A percentile compares a stretch with the other conserved stretches of the same genome.
phyloP scores from a whole-genome alignment of 1,140 invertebrate species.

The Holotrichia oblita region DNA sequence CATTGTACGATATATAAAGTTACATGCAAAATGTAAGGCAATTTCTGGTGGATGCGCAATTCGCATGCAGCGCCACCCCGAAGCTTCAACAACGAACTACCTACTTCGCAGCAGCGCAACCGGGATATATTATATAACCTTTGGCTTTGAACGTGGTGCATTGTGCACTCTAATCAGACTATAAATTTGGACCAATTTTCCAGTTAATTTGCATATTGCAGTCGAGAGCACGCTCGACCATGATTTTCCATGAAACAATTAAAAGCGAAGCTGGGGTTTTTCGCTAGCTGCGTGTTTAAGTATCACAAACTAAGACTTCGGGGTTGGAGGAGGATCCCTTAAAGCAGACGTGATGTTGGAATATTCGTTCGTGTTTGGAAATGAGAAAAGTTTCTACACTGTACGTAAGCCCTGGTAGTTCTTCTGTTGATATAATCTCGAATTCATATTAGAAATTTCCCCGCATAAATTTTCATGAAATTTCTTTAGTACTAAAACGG shows the following conservation, averaged over 20 bases:
- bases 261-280: not conserved
- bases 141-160: slow-evolving; percentile 37
- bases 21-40: slow-evolving; percentile 43
- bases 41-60: slow-evolving; percentile 47
- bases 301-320: not conserved
- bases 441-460: not conserved
- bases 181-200: slow-evolving; percentile 38
- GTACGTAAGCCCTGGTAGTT: slow-evolving; percentile 2
- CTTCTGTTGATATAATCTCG: not conserved
- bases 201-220: slow-evolving; percentile 40
- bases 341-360: not conserved
- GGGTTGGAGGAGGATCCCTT: not conserved
- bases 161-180: slow-evolving; percentile 39
- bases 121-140: not conserved
- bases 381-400: slow-evolving; percentile 20
- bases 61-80: slow-evolving; percentile 43
- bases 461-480: slow-evolving; percentile 16
- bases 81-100: slow-evolving; percentile 26
- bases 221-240: not conserved
- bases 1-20: slow-evolving; percentile 25
- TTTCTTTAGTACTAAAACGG: not conserved
- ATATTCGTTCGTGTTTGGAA: slow-evolving; percentile 23
- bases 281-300: not conserved
- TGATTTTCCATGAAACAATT: slow-evolving; percentile 22
- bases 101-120: slow-evolving; percentile 16